Percentiles rank a stretch among this genome's conserved stretches.
Evolutionary conservation across 2,113 vertebrate genomes (phyloP).

Genomic region (Gymnorhina tibicen): DNA sequence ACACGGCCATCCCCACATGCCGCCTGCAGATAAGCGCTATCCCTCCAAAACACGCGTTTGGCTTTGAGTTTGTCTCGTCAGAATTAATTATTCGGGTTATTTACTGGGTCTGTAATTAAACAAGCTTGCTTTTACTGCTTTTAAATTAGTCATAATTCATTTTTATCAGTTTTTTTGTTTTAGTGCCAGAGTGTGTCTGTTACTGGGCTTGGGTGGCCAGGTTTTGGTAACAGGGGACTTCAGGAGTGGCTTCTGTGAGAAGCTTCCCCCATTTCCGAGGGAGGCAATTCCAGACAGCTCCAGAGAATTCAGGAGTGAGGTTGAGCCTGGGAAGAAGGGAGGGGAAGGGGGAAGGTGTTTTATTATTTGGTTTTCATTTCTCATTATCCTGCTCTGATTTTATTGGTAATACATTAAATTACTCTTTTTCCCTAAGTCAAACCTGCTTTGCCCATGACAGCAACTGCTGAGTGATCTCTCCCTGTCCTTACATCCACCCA

Average conservation of each 20-base stretch:
- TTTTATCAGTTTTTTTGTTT: background rate
- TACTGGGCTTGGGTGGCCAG: background rate
- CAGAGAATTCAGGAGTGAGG: background rate
- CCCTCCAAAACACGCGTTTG: accelerated
- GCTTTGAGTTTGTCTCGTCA: background rate
- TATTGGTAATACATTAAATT: background rate
- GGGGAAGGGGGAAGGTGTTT: background rate
- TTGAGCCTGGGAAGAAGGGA: background rate
- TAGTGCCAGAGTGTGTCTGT: background rate
- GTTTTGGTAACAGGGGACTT: background rate
- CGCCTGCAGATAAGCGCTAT: background rate
- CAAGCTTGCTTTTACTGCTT: background rate
- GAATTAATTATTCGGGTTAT: background rate
- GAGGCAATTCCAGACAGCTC: background rate
- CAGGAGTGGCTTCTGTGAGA: background rate
- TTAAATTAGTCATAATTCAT: background rate
- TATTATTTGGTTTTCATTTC: background rate
- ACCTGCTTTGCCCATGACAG: background rate
- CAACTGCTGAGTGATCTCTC: background rate
- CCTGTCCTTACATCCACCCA: background rate
- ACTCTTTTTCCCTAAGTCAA: background rate
- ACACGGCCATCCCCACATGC: background rate
- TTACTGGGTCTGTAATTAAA: background rate
- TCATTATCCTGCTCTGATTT: background rate
- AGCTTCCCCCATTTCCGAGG: accelerated